Conservation (phyloP, 2,888 invertebrate genomes). For the Exocentrus adspersus region DNA sequence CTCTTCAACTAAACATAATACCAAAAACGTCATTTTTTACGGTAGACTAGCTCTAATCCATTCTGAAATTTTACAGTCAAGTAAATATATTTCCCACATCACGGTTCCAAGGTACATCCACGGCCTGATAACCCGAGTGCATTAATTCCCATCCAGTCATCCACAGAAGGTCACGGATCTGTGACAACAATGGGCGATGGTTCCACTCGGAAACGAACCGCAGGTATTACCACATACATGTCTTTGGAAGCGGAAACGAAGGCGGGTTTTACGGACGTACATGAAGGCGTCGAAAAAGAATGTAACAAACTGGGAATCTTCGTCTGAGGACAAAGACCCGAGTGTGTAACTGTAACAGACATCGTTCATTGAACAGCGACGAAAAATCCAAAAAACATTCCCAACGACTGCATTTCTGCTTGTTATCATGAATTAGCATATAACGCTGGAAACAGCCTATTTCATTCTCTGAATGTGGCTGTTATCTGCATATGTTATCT, state of each 20-base stretch:
- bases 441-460: neutral
- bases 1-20: too few species aligned
- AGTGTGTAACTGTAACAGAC: too few species aligned
- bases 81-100: too few species aligned
- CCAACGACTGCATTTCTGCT: neutral
- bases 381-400: neutral
- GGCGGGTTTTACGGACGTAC: neutral
- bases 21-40: too few species aligned
- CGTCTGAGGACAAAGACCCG: too few species aligned
- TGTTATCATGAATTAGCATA: neutral
- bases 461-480: neutral
- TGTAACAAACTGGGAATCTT: too few species aligned
- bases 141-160: neutral
- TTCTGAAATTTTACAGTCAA: too few species aligned
- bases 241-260: constrained; percentile 9
- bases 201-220: constrained; percentile 1
- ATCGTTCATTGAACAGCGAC: too few species aligned
- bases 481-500: neutral
- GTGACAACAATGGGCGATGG: constrained; percentile 9
- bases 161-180: constrained; percentile 3
- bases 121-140: neutral
- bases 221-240: constrained; percentile 8
- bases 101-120: too few species aligned
- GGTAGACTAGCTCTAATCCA: too few species aligned
- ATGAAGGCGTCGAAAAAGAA: neutral